phyloP scores from a whole-genome alignment of 2,888 invertebrate genomes.

The Dynastes grantii region DNA sequence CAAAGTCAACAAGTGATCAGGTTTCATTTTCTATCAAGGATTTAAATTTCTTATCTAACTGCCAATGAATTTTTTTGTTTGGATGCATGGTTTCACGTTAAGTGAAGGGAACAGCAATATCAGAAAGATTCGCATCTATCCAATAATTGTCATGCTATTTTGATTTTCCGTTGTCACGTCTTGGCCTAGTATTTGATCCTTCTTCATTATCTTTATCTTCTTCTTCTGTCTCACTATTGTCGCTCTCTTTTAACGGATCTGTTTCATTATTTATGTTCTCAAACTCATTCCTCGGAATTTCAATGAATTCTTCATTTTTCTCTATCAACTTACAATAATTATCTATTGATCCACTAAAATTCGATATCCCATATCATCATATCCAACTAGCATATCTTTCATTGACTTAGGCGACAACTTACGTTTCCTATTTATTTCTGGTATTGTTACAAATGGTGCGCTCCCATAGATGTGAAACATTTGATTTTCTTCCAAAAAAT shows the following conservation, averaged over 20 bases:
- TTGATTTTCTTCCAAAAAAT: constrained; percentile 6
- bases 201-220: constrained; percentile 4
- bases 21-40: constrained; percentile 12
- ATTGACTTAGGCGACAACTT: constrained; percentile 3
- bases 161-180: constrained; percentile 3
- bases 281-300: constrained; percentile 10
- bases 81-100: background rate
- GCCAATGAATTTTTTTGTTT: background rate
- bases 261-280: background rate
- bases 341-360: background rate
- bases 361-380: constrained; percentile 5
- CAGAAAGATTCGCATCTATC: constrained; percentile 9
- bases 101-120: background rate
- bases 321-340: constrained; percentile 1
- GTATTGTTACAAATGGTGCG: background rate
- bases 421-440: background rate
- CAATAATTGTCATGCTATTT: constrained; percentile 5
- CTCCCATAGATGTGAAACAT: constrained; percentile 24
- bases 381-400: constrained; percentile 8
- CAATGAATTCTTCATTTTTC: constrained; percentile 2
- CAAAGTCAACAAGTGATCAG: constrained; percentile 4
- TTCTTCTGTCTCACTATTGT: constrained; percentile 9
- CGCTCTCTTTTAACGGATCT: background rate
- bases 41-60: constrained; percentile 16
- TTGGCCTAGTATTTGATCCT: background rate